Conservation (phyloP, 2,888 invertebrate species). For the Acanthoscelides obtectus region DNA sequence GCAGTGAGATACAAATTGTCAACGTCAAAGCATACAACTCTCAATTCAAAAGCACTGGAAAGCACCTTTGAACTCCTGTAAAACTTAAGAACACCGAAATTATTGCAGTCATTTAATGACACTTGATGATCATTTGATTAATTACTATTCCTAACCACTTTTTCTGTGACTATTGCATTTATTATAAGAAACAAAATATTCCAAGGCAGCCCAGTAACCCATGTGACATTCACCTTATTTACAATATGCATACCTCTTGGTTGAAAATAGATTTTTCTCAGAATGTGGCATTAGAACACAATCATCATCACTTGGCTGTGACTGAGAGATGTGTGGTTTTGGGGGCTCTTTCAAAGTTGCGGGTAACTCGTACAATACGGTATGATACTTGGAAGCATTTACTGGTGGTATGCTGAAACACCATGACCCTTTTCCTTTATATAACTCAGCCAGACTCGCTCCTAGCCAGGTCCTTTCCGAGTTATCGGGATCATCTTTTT, state of each 20-base stretch:
- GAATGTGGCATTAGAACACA: constrained; percentile 87
- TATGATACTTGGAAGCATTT: constrained; percentile 57
- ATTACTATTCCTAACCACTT: too few relatives aligned
- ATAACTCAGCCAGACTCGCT: constrained; percentile 46
- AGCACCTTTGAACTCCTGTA: too few relatives aligned
- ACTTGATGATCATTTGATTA: too few relatives aligned
- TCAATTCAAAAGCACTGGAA: too few relatives aligned
- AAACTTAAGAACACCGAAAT: too few relatives aligned
- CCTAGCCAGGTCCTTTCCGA: constrained; percentile 45
- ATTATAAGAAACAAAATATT: too few relatives aligned
- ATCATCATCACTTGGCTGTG: constrained; percentile 74
- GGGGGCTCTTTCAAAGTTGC: constrained; percentile 51
- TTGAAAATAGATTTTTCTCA: constrained; percentile 68
- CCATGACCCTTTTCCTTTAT: constrained; percentile 46
- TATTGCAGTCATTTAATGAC: too few relatives aligned
- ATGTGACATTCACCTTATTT: neutral
- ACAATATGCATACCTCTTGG: constrained; percentile 49
- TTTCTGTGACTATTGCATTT: too few relatives aligned
- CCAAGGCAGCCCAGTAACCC: too few relatives aligned
- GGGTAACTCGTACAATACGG: constrained; percentile 66
- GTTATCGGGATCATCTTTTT: neutral
- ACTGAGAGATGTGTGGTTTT: constrained; percentile 57
- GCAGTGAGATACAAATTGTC: too few relatives aligned
- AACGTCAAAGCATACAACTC: too few relatives aligned
- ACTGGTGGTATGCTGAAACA: constrained; percentile 51